Percentiles rank a stretch among this genome's conserved stretches.
Conservation (phyloP, 1,140 invertebrate species). For the Sinonovacula constricta region DNA sequence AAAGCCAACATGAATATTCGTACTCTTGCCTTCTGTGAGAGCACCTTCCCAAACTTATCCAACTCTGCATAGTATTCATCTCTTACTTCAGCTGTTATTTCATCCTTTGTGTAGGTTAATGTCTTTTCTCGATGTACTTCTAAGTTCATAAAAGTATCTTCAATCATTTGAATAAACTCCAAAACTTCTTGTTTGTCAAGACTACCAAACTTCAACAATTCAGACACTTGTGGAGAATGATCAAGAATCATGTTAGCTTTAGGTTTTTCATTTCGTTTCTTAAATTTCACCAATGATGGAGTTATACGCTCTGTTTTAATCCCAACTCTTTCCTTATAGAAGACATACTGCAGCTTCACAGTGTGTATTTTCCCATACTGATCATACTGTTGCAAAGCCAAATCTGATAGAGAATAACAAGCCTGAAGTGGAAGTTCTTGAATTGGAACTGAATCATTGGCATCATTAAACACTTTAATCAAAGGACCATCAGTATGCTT, state of each 20-base stretch:
- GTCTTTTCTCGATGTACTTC: slow-evolving; percentile 79
- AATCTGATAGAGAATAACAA: slow-evolving; percentile 88
- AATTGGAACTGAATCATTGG: slow-evolving; percentile 64
- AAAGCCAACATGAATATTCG: slow-evolving; percentile 97
- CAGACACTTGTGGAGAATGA: slow-evolving; percentile 96
- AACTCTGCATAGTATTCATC: slow-evolving; percentile 98
- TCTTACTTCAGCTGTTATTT: slow-evolving; percentile 96
- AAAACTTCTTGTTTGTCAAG: slow-evolving; percentile 93
- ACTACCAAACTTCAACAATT: slow-evolving; percentile 97
- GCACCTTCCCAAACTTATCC: slow-evolving; percentile 85
- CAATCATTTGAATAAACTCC: slow-evolving; percentile 92
- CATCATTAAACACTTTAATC: slow-evolving; percentile 67
- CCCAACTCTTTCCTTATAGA: slow-evolving; percentile 98
- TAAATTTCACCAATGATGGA: slow-evolving; percentile 69
- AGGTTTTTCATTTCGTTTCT: slow-evolving; percentile 66
- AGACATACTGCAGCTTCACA: slow-evolving; percentile 98
- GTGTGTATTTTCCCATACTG: slow-evolving; percentile 99
- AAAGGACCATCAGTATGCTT: slow-evolving; percentile 66
- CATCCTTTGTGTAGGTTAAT: slow-evolving; percentile 97
- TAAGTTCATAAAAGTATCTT: slow-evolving; percentile 85
- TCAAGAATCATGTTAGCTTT: slow-evolving; percentile 88
- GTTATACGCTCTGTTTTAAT: slow-evolving; percentile 95
- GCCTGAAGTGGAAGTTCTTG: slow-evolving; percentile 91
- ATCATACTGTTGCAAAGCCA: slow-evolving; percentile 97
- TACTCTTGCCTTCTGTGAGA: slow-evolving; percentile 96